Evolutionary conservation across 2,888 invertebrate genomes (phyloP), one percentile per base, ranked within the genome.

Genomic region (Malthinus flaveolus): DNA sequence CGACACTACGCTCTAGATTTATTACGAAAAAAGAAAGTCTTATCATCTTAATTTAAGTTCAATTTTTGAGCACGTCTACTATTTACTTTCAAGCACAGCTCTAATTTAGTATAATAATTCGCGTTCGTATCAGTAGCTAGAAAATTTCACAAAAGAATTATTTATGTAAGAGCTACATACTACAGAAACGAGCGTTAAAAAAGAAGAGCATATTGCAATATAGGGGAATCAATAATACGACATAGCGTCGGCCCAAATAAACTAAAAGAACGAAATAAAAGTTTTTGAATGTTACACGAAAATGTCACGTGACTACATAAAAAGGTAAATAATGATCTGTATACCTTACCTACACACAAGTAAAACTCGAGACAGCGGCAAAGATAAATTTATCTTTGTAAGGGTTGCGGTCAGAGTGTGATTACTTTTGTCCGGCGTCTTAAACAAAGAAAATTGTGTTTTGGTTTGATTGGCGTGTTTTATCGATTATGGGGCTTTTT

Each of bases 391-490:
- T 52, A 52, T 52, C 52, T 45, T 45, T 35, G 46, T 36, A 52
- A 46, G 35, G 45, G 52, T 45, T 45, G 45, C 36, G 52, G 52
- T 52, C 52, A 52, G 36, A 52, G 52, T 52, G 52, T 52, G 52
- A 52, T 52, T 52, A 52, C 52, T 52, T 52, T 52, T 44, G 45
- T 32, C 52, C 32, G 35, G 35, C 45, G 45, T 35, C 45, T 13
- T 44, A 46, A 52, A 52, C 52, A 52, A 52, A 52, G 52, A 52
- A 52, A 52, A 52, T 51, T 51, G 51, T 42, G 23, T 51, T 51
- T 42, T 42, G 12, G 2, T 42, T 42, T 42, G 39, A 42, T 42
- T 42, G 39, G 23, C 39, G 23, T 42, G 13, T 12, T 42, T 42
- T 23, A 23, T 23, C 23, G 23, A 23, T 23, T 23, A 23, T 23